Evolutionary conservation across 1,140 invertebrate species (phyloP), one percentile per base, ranked within the genome.

Genomic region (Dryas iulia): DNA sequence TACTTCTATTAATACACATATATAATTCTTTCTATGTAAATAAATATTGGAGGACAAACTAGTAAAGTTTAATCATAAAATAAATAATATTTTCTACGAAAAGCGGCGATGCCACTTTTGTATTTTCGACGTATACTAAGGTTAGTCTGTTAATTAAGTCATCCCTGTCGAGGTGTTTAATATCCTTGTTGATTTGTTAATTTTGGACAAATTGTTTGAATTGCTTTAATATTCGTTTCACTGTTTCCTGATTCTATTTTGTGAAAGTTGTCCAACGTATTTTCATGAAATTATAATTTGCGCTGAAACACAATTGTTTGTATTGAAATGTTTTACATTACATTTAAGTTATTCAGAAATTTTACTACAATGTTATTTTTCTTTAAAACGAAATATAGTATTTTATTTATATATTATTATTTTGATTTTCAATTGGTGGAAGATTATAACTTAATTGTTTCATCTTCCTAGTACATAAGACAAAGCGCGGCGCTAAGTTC

Each of bases 111-210:
- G 39, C 39, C 39, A 47, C 18, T 7, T 47, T 47, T 8, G 10
- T n/a, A 47, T 6, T 18, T 11, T 47, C 7, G 2, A 47, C n/a
- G n/a, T 26, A n/a, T 26, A 25, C 53, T 56, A 26, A 26, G 53
- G 21, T 3, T 80, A 77, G 73, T 78, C 77, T 76, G 82, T 82
- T 86, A 87, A 87, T 87, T 87, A 87, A 85, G 81, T 79, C 71
- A 60, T 80, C 74, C 76, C 73, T 71, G 66, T 59, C 69, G 80
- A 78, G 82, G 81, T 84, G 80, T 79, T 75, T 77, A 82, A 63
- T 85, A 83, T 82, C 64, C 72, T 74, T 78, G 80, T 77, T 83
- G 77, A 84, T 84, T 86, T 82, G 82, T 82, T 80, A 74, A 82
- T 82, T 79, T 78, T 73, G 35, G 47, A 73, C 68, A 76, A 83